phyloP scores from a whole-genome alignment of 2,113 vertebrate species.

The Capreolus pygargus region DNA sequence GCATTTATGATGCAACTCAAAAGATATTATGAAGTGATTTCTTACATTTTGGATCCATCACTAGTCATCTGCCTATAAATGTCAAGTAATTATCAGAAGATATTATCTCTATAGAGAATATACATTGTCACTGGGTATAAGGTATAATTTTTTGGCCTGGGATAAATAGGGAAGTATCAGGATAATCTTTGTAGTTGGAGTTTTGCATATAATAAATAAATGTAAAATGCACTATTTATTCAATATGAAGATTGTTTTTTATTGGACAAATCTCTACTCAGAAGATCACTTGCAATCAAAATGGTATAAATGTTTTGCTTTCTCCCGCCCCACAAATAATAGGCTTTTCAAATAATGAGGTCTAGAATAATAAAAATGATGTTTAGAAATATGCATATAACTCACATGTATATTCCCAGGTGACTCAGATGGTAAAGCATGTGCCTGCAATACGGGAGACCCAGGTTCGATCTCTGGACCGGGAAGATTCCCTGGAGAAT shows the following conservation, averaged over 20 bases:
- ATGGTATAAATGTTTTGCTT: not conserved
- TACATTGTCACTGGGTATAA: not conserved
- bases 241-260: not conserved
- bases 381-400: not conserved
- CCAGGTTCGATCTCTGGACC: not conserved
- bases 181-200: not conserved
- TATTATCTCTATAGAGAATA: not conserved
- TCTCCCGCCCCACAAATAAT: not conserved
- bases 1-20: not conserved
- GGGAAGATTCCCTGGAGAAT: not conserved
- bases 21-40: not conserved
- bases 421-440: not conserved
- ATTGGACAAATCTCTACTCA: not conserved
- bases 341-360: not conserved
- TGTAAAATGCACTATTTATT: not conserved
- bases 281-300: not conserved
- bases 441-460: not conserved
- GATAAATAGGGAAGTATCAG: not conserved
- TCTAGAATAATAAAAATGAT: conserved; percentile 1
- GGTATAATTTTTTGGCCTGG: not conserved
- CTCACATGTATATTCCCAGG: not conserved
- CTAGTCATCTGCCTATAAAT: not conserved
- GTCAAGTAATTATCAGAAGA: not conserved
- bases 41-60: not conserved
- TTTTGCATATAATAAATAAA: not conserved